Percentiles rank a stretch among this genome's conserved stretches.
Conservation (phyloP, 2,113 vertebrate species). For the Apistogramma diplotaenia region DNA sequence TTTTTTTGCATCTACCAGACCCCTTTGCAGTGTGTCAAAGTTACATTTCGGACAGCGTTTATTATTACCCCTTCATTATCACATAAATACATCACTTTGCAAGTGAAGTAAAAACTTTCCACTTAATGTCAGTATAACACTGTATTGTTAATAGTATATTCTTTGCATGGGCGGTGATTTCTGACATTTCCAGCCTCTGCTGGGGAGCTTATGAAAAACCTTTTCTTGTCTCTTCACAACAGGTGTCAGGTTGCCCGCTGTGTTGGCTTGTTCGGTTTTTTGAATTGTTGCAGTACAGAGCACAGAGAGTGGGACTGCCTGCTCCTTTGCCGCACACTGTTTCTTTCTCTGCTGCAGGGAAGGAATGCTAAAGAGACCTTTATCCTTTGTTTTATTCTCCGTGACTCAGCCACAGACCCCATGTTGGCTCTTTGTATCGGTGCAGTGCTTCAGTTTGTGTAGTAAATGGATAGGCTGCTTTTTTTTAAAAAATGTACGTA, state of each 20-base stretch:
- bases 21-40: not conserved
- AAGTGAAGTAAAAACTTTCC: not conserved
- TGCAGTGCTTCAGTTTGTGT: conserved; percentile 4
- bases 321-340: not conserved
- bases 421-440: conserved; percentile 16
- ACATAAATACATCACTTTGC: not conserved
- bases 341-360: conserved; percentile 29
- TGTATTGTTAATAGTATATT: not conserved
- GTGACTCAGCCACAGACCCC: conserved; percentile 28
- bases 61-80: not conserved
- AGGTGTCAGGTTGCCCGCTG: conserved; percentile 17
- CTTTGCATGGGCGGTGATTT: not conserved
- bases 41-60: not conserved
- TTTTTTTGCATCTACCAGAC: no score
- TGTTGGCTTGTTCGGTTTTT: not conserved
- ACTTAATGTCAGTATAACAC: not conserved
- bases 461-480: not conserved
- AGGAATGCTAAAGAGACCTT: conserved; percentile 46
- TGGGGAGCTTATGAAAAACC: not conserved
- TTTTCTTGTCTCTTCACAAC: not conserved
- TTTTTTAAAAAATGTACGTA: not conserved
- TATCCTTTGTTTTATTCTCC: conserved; percentile 11
- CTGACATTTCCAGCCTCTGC: not conserved
- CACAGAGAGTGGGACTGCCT: not conserved
- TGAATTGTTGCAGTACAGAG: not conserved